Base-by-base conservation (phyloP, 1,140 invertebrate species). In the Drosophila nikananu region DNA sequence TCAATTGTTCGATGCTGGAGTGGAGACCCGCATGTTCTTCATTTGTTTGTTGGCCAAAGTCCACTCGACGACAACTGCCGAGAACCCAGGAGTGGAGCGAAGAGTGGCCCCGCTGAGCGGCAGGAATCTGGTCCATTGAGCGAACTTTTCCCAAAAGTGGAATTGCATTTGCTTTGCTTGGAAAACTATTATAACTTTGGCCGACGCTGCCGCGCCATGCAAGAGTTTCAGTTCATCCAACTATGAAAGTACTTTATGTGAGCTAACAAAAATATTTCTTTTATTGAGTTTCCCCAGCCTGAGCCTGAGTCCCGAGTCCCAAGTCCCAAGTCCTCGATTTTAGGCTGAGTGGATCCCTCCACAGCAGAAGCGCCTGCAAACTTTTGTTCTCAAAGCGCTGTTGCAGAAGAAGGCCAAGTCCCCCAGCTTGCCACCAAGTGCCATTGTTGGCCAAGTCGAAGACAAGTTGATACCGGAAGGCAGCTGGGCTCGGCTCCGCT, bases 241-340 rank as follows among this genome's bases (percentile, higher is more conserved):
- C 86, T 87, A 87, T 87, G 77, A 87, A 89, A 90, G 84, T 89
- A 89, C 84, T 89, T 89, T 89, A 89, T 90, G 84, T 90, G 74
- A 83, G 86, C 84, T 89, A 89, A 90, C 86, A 90, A 89, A 89
- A 89, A 89, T 89, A 89, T 89, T 89, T 89, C 84, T 89, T 89
- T 89, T 90, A 89, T 89, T 89, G 84, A 89, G 84, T 89, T 89
- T 84, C 61, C 10, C 32, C 32, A 35, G 41, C 64, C 42, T 25
- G 32, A 32, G 42, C n/a, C 39, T 19, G 25, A 51, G 48, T 49
- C 23, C 46, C 8, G 3, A 17, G 51, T 13, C 37, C 17, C 4
- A 13, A 63, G 57, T 30, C 37, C 39, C 58, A 19, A 41, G 51
- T 42, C 35, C 51, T 73, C 77, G 60, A 82, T 84, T 81, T 84